Base-by-base conservation (phyloP, 2,888 invertebrate species). In the Siphonodentalium dalli region DNA sequence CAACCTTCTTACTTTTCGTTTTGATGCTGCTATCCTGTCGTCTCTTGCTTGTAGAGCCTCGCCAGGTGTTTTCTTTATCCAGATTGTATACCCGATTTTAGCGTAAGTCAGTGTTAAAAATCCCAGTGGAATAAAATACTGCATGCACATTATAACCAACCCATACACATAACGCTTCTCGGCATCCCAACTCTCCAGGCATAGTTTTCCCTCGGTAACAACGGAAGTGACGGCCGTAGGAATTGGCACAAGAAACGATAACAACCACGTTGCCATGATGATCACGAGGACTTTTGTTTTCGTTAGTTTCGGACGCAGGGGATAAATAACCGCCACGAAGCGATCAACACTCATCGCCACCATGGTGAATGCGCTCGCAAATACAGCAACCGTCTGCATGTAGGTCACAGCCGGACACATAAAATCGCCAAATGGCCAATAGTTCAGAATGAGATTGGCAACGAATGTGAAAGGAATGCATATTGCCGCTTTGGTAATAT, bases 281-380 rank as follows among this genome's bases (percentile, higher is more conserved):
- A 89, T 87, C 53, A 87, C 75, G 54, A 88, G 87, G 0, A 90
- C 89, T 8, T 86, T 86, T 37, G 85, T 86, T 73, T 89, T 90
- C 28, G 90, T 89, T 74, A 93, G 86, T 34, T 92, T 85, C 0
- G 92, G 93, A 64, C 88, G 85, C 47, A 95, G 81, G 0, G 94
- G 94, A 84, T 91, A 89, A 87, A 93, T 88, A 55, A 95, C 93
- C 44, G 92, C 92, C 80, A 92, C 88, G 76, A 92, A 95, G n/a
- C 93, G 87, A 83, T 95, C 94, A 49, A 92, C 87, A 65, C 93
- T 93, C 80, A 95, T 92, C 34, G 93, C 93, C 27, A 95, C 89
- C 71, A 95, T 81, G 0, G 94, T 95, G 79, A 94, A 94, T 7
- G 94, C 92, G 77, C 91, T 91, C 53, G 93, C 90, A 57, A 84